Conservation (phyloP, 2,113 vertebrate genomes). For the Pollimyrus isidori region DNA sequence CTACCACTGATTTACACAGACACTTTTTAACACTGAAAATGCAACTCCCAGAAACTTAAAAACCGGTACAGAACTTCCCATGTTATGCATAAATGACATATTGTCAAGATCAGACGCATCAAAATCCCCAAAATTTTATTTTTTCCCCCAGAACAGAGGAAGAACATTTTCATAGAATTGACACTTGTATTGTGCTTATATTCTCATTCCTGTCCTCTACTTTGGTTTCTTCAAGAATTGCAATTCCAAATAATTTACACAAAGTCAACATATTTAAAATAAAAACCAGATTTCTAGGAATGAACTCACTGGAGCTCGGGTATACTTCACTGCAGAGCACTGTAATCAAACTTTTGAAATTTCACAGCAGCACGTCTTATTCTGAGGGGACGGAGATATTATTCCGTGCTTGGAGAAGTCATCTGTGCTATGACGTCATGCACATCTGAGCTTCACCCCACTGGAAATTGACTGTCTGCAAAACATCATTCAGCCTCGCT, state of each 20-base stretch:
- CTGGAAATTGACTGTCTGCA: neutral
- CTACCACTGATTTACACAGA: neutral
- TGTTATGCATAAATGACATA: neutral
- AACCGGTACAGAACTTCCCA: neutral
- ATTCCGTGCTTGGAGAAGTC: neutral
- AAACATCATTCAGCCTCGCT: neutral
- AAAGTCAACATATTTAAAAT: neutral
- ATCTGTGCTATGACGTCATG: neutral
- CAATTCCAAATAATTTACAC: neutral
- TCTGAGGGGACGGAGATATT: neutral
- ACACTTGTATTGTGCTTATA: neutral
- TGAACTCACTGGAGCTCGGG: neutral
- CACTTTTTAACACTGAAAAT: neutral
- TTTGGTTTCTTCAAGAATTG: neutral
- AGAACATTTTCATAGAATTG: neutral
- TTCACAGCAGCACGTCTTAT: neutral
- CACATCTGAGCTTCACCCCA: neutral
- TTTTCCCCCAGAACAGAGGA: neutral
- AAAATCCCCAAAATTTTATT: neutral
- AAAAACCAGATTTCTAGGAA: neutral
- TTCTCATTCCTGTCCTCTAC: neutral
- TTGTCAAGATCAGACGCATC: neutral
- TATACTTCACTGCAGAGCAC: neutral
- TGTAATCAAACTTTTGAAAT: neutral
- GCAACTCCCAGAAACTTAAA: neutral